Evolutionary conservation across 2,888 invertebrate genomes (phyloP), one percentile per base, ranked within the genome.

Genomic region (Ctena decussata): DNA sequence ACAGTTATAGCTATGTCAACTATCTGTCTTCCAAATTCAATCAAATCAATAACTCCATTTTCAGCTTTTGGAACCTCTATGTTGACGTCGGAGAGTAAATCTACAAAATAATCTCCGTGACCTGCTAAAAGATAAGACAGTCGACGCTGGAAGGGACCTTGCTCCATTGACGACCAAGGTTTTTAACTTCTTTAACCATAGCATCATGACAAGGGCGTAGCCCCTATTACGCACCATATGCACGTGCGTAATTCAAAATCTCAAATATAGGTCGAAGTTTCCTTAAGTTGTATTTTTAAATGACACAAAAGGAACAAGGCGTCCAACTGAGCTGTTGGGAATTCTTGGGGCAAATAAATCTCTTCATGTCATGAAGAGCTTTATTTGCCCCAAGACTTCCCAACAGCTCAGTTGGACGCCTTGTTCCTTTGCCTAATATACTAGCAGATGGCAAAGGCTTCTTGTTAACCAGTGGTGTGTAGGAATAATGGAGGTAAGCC

Each of bases 401-500:
- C 15, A 89, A 75, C 1, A 80, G 76, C 12, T 77, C 79, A 1
- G 73, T 30, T 44, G 85, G 75, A 15, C 75, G 65, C 0, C n/a
- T 46, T 18, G 41, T 69, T 37, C 89, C 89, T 12, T 74, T 79
- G 1, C 89, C 89, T 71, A 89, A 80, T 35, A 49, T 24, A 5
- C 69, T 60, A n/a, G 71, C 41, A 30, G 65, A 70, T 15, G 70
- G 70, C 0, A 30, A 35, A 6, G 83, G 49, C 35, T 49, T 80
- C 12, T 73, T 57, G 1, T 74, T 46, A 2, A 77, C 49, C 24
- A 86, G 30, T 6, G 89, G 89, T 21, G 75, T 78, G 41, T 77
- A 82, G 0, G 89, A 82, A 41, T 85, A 85, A 35, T 84, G 80
- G 2, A 85, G 77, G 49, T 89, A 89, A 0, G 89, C 85, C 12